Evolutionary conservation across 2,113 vertebrate genomes (phyloP), one percentile per base, ranked within the genome.

Genomic region (Pseudopodoces humilis): DNA sequence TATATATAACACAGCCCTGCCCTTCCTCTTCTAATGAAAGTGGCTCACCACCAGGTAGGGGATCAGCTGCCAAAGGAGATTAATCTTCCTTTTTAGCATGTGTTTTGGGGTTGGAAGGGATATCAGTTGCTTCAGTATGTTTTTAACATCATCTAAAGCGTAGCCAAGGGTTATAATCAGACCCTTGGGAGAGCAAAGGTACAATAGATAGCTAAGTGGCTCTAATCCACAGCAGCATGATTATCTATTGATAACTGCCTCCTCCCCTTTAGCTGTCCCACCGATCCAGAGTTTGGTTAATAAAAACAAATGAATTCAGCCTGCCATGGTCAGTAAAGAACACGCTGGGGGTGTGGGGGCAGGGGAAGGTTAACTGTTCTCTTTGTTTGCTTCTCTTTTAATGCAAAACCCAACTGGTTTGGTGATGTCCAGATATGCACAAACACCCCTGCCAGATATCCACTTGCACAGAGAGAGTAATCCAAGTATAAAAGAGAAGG

Each of bases 241-340:
- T 94, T 90, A 83, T 88, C 96, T 91, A 72, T 94, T 96, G 94
- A 95, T 95, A 92, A 84, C 28, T 68, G 70, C 60, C 87, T 91
- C 64, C 64, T 97, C 81, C 76, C 81, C 88, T 91, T 90, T 39
- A 64, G 68, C 80, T 78, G 31, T 76, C 31, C 47, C 82, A 69
- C 59, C 0, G 1, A 62, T 83, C 33, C 83, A 64, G 47, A 77
- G 83, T 52, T 83, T 74, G 81, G 69, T 81, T 97, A 72, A 83
- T 91, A 95, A 93, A 74, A 94, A 59, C 76, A 94, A 94, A 86
- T 90, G 2, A 55, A 44, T 92, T 94, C 59, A 85, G n/a, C 62
- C 55, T 64, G 77, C 50, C 27, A 3, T 28, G 83, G 55, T 69
- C 15, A 31, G 84, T n/a, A 58, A n/a, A n/a, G 82, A 83, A 64